phyloP scores from a whole-genome alignment of 2,888 invertebrate species.

The Idaea dimidiata region DNA sequence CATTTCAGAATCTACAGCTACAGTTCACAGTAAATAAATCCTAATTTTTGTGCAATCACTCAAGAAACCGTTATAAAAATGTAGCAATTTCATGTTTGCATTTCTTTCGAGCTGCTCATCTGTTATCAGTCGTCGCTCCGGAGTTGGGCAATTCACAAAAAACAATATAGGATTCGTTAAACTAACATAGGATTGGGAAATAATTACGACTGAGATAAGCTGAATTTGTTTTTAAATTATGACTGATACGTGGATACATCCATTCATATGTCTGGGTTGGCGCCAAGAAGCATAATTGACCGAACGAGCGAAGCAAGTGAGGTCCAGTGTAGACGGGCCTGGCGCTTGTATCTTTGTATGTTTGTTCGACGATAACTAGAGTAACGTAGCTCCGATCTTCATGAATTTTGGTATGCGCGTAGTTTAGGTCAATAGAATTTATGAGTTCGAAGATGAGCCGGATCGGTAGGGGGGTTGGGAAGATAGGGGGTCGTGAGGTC shows the following conservation, averaged over 20 bases:
- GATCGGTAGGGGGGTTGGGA: too few species aligned
- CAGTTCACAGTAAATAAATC: constrained; percentile 9
- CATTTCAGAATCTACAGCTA: constrained; percentile 8
- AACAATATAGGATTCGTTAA: constrained; percentile 25
- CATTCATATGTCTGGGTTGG: not conserved
- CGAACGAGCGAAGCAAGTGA: too few species aligned
- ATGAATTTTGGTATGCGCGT: too few species aligned
- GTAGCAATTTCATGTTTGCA: not conserved
- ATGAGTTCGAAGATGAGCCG: too few species aligned
- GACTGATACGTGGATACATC: too few species aligned
- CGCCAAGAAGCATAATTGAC: too few species aligned
- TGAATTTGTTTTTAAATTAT: not conserved
- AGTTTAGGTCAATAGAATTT: too few species aligned
- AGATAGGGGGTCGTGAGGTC: too few species aligned
- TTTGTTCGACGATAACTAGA: too few species aligned
- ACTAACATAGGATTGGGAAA: constrained; percentile 28
- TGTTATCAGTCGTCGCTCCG: constrained; percentile 31
- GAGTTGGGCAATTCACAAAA: constrained; percentile 24
- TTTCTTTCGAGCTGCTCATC: constrained; percentile 5
- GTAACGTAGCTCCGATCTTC: too few species aligned
- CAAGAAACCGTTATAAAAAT: constrained; percentile 18
- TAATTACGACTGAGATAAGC: not conserved
- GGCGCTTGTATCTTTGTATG: too few species aligned
- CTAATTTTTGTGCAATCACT: constrained; percentile 20
- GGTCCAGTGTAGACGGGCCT: too few species aligned